phyloP scores from a whole-genome alignment of 2,888 invertebrate species.

The Ephialtes manifestator region DNA sequence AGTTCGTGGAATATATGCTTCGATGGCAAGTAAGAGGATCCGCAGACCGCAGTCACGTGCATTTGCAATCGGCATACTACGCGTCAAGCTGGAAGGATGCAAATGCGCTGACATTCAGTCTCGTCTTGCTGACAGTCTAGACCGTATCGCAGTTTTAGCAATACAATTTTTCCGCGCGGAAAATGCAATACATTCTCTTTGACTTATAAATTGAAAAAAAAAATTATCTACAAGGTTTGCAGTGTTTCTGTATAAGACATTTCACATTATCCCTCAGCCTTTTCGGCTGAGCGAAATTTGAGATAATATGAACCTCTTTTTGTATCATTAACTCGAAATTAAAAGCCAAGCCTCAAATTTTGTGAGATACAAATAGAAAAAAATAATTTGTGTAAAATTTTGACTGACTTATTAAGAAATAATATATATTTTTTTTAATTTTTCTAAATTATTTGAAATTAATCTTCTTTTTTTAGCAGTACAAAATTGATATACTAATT shows the following conservation, averaged over 20 bases:
- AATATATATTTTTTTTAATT: too few relatives aligned
- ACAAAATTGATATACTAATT: too few relatives aligned
- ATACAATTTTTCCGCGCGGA: neutral
- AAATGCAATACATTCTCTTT: neutral
- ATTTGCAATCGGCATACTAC: neutral
- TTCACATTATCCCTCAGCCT: neutral
- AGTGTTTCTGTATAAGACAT: neutral
- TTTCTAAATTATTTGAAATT: too few relatives aligned
- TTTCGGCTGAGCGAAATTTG: too few relatives aligned
- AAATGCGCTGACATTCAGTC: constrained; percentile 12
- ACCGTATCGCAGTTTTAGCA: neutral
- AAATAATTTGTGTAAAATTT: too few relatives aligned
- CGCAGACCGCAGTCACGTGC: constrained; percentile 47
- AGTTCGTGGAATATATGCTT: constrained; percentile 57
- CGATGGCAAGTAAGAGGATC: constrained; percentile 22
- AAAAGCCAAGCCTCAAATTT: too few relatives aligned
- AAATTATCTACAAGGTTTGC: neutral
- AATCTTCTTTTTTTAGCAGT: too few relatives aligned
- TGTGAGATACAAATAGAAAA: too few relatives aligned
- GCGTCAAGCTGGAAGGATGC: neutral
- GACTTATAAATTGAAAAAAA: neutral
- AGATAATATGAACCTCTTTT: too few relatives aligned
- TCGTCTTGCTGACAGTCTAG: neutral
- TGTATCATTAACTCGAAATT: too few relatives aligned
- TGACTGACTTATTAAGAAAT: too few relatives aligned